Evolutionary conservation across 1,140 invertebrate species (phyloP).

Genomic region (Bombus balteatus): DNA sequence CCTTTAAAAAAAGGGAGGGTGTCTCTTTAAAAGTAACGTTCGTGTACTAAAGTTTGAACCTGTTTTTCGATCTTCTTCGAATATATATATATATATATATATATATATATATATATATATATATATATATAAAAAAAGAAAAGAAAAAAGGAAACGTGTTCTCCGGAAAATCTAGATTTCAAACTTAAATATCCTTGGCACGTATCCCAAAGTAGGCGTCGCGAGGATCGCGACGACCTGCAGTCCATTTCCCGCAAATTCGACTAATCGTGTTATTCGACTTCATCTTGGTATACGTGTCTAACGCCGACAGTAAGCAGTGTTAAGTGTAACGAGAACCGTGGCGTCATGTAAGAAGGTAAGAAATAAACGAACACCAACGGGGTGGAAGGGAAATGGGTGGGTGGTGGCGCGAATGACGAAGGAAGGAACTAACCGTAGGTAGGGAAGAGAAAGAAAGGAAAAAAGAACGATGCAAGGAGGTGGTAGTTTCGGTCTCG

Average conservation of each 20-base stretch:
- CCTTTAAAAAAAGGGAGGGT: background rate
- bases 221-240: background rate
- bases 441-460: conserved; percentile 4
- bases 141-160: no score
- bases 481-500: conserved; percentile 73
- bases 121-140: no score
- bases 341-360: conserved; percentile 49
- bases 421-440: background rate
- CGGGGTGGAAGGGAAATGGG: background rate
- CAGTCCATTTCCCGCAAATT: conserved; percentile 44
- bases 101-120: no score
- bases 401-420: no score
- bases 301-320: conserved; percentile 9
- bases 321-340: conserved; percentile 69
- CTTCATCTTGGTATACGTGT: conserved; percentile 29
- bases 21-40: background rate
- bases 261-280: conserved; percentile 68
- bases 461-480: conserved; percentile 52
- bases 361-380: conserved; percentile 43
- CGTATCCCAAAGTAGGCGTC: background rate
- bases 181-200: conserved; percentile 29
- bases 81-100: no score
- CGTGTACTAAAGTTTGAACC: background rate
- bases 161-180: background rate
- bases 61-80: background rate